Evolutionary conservation across 1,140 invertebrate species (phyloP).

Genomic region (Geopemphigus sp.): DNA sequence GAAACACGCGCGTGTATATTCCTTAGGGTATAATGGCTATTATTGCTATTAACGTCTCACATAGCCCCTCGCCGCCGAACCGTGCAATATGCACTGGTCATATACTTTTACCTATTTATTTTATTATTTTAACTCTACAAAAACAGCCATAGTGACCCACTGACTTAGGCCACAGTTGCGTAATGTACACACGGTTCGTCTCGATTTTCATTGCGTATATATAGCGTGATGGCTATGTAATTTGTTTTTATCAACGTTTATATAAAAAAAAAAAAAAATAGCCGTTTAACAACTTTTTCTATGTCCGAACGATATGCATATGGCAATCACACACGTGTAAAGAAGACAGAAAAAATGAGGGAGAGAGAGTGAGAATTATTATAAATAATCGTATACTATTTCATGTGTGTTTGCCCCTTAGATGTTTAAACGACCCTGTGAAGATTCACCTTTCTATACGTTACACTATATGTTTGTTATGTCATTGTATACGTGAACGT

Average conservation of each 20-base stretch:
- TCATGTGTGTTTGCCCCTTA: conserved; percentile 16
- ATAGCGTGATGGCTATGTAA: conserved; percentile 38
- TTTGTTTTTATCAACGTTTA: conserved; percentile 34
- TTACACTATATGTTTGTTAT: neutral
- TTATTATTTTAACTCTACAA: conserved; percentile 41
- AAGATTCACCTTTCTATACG: conserved; percentile 24
- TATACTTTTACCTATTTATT: conserved; percentile 48
- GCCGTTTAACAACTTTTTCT: conserved; percentile 44
- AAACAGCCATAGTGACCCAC: conserved; percentile 37
- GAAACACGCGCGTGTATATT: conserved; percentile 21
- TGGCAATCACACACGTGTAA: neutral
- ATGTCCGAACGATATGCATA: neutral
- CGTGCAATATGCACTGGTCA: conserved; percentile 3
- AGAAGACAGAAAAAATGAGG: neutral
- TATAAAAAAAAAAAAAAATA: conserved; percentile 39
- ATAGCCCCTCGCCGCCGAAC: neutral
- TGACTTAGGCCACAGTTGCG: conserved; percentile 17
- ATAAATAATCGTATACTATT: conserved; percentile 27
- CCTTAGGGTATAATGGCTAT: neutral
- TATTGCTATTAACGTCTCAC: neutral
- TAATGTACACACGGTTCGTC: conserved; percentile 12
- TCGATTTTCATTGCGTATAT: conserved; percentile 32
- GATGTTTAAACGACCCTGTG: conserved; percentile 10
- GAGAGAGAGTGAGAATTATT: neutral
- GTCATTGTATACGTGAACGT: neutral